Conservation (phyloP, 2,888 invertebrate species). For the Dorcus hopei region DNA sequence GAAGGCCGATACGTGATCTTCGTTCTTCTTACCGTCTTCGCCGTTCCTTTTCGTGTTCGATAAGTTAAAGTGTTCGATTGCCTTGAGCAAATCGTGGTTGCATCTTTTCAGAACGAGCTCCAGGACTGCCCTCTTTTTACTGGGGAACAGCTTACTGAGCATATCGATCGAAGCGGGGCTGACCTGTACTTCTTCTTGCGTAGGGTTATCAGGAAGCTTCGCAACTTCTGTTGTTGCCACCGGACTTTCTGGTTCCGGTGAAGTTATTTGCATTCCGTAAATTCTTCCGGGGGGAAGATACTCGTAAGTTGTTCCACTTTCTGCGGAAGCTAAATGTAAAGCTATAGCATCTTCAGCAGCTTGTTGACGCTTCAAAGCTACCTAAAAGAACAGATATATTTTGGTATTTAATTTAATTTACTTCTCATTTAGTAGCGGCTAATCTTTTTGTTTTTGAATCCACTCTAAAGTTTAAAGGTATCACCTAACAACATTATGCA, state of each 20-base stretch:
- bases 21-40: constrained; percentile 28
- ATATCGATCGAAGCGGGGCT: constrained; percentile 79
- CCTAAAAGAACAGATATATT: constrained; percentile 53
- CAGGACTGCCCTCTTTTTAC: constrained; percentile 81
- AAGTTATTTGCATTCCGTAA: constrained; percentile 82
- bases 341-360: constrained; percentile 97
- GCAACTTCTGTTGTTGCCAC: constrained; percentile 14
- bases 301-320: constrained; percentile 69
- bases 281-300: constrained; percentile 86
- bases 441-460: no score
- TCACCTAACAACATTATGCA: no score
- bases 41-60: constrained; percentile 24
- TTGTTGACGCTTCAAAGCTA: constrained; percentile 93
- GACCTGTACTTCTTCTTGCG: constrained; percentile 46
- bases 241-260: constrained; percentile 55
- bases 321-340: constrained; percentile 82
- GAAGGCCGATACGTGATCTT: constrained; percentile 41
- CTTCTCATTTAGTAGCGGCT: no score
- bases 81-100: constrained; percentile 85
- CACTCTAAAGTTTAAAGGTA: no score
- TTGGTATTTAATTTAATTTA: no score
- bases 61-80: constrained; percentile 79
- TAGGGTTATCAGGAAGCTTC: background rate
- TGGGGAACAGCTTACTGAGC: constrained; percentile 84
- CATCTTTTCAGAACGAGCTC: constrained; percentile 90